These are phyloP conservation scores for Alloscopus bannaensis DNA, from an alignment of 2,888 invertebrate genomes.

Conservation along the genomic window DNA sequence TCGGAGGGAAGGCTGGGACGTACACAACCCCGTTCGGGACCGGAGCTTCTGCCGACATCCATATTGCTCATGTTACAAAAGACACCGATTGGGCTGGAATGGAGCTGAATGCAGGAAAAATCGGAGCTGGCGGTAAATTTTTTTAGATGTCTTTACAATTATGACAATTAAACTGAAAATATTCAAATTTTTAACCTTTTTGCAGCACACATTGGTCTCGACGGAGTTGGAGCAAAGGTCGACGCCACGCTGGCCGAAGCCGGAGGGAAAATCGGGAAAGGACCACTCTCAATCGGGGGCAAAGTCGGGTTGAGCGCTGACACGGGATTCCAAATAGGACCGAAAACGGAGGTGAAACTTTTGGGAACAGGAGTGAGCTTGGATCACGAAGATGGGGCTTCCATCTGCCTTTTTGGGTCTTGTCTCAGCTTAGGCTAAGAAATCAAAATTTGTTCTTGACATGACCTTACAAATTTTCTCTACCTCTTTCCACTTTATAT, in stretches of 20 bases:
- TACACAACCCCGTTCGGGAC: background rate
- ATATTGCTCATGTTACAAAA: background rate
- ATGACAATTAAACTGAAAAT: background rate
- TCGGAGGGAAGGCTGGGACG: background rate
- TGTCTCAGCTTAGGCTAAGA: too few species aligned
- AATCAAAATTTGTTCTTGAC: too few species aligned
- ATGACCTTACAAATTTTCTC: too few species aligned
- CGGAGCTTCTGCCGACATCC: background rate
- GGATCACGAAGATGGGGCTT: background rate
- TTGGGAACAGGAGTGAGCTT: background rate
- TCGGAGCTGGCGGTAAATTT: background rate
- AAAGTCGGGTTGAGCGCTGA: conserved; percentile 1
- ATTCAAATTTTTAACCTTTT: background rate
- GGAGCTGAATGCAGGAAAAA: background rate
- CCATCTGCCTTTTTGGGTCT: background rate
- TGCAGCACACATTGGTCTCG: background rate
- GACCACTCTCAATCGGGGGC: background rate
- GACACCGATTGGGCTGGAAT: background rate
- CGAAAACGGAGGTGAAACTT: background rate
- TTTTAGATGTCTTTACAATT: background rate
- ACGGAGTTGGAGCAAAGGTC: background rate
- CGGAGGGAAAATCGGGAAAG: background rate
- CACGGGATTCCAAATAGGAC: background rate
- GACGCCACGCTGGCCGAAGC: background rate
- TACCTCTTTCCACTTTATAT: too few species aligned